Percentiles rank a stretch among this genome's conserved stretches.
phyloP scores from a whole-genome alignment of 2,113 vertebrate genomes.

The Esox niger region DNA sequence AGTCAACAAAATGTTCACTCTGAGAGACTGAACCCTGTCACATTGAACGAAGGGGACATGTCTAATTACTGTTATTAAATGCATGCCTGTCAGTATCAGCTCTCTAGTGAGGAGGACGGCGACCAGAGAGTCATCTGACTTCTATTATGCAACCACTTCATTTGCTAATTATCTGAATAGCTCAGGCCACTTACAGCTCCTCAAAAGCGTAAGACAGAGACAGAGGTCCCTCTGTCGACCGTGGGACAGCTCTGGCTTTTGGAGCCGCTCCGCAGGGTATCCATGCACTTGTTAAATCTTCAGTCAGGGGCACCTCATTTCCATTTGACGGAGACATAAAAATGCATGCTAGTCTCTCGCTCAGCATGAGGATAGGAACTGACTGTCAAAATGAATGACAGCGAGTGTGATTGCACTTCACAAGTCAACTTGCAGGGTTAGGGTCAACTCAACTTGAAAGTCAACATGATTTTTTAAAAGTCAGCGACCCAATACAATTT shows the following conservation, averaged over 20 bases:
- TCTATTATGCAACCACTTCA: slow-evolving; percentile 54
- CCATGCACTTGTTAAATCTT: slow-evolving; percentile 41
- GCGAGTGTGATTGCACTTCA: slow-evolving; percentile 42
- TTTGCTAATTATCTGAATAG: slow-evolving; percentile 61
- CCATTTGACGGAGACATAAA: slow-evolving; percentile 43
- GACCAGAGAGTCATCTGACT: slow-evolving; percentile 44
- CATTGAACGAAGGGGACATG: slow-evolving; percentile 43
- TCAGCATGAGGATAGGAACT: slow-evolving; percentile 34
- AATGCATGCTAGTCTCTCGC: slow-evolving; percentile 38
- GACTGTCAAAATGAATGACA: slow-evolving; percentile 59
- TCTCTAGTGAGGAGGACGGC: slow-evolving; percentile 36
- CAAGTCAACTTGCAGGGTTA: slow-evolving; percentile 55
- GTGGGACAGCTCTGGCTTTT: slow-evolving; percentile 34
- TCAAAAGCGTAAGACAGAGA: slow-evolving; percentile 28
- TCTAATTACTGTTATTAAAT: slow-evolving; percentile 61
- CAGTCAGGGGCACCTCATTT: slow-evolving; percentile 34
- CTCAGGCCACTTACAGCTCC: slow-evolving; percentile 35
- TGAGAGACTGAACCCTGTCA: slow-evolving; percentile 49
- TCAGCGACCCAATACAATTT: slow-evolving; percentile 36
- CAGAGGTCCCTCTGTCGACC: slow-evolving; percentile 35
- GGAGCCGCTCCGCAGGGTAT: slow-evolving; percentile 25
- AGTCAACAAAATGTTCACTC: slow-evolving; percentile 36
- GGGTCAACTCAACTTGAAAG: slow-evolving; percentile 45
- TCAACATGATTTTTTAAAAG: slow-evolving; percentile 48
- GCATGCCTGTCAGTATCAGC: slow-evolving; percentile 51